Evolutionary conservation across 2,888 invertebrate species (phyloP), one percentile per base, ranked within the genome.

Genomic region (Drosophila mimetica): DNA sequence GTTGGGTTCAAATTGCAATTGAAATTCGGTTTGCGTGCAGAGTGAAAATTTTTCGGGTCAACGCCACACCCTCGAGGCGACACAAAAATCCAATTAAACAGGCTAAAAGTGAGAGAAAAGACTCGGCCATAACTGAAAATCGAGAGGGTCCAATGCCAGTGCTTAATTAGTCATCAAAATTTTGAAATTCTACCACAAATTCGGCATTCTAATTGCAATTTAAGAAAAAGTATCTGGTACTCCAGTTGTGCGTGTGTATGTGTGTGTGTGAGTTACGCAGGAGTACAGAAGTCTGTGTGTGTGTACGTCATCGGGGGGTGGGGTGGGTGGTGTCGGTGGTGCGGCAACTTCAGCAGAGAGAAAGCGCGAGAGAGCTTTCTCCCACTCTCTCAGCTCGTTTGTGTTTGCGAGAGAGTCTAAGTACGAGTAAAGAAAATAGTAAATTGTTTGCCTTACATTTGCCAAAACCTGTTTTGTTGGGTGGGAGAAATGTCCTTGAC

Each of bases 41-140:
- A 79, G 78, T 88, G 86, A 74, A 77, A 75, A 75, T 88, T 86
- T 74, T 89, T 83, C 86, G 89, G 90, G 88, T 89, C 89, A 64
- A 70, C 88, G 89, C 90, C 90, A 90, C 91, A 90, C 90, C 90
- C 90, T 86, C 73, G 60, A 60, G 73, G 52, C 69, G 51, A 52
- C 34, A 14, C 22, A 11, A 60, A 75, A 79, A 79, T 76, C 69
- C 61, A 78, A 79, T 74, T 79, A 85, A 57, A 74, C 41, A 34
- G 58, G 6, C 16, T 18, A 16, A n/a, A 71, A 57, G 37, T 44
- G 71, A 64, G 55, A n/a, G 54, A 54, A 47, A 22, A 50, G 44
- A 50, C 22, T 46, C 57, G 52, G 50, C 34, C 57, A 37, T 16
- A 13, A 8, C 20, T 28, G 20, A 51, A 22, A 52, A 34, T n/a